These are phyloP conservation scores for Catharus fuscescens DNA, from an alignment of 2,113 vertebrate species.

Conservation along the genomic window DNA sequence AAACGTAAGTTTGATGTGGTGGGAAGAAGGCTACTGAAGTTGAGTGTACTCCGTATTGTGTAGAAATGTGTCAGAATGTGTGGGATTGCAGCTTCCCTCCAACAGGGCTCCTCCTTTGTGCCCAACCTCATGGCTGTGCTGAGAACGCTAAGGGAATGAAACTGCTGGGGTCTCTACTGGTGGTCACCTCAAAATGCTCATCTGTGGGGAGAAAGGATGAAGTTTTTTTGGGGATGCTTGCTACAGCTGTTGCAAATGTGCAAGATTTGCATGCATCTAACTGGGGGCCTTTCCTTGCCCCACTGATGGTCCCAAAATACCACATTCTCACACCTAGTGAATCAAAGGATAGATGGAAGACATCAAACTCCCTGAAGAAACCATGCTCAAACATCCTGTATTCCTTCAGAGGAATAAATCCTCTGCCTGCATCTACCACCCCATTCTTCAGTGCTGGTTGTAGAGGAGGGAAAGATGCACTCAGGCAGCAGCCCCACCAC, in stretches of 20 bases:
- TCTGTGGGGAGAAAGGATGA: not conserved
- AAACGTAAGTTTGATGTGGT: not conserved
- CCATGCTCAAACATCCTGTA: not conserved
- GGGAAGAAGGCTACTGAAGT: not conserved
- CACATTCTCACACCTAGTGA: constrained; percentile 14
- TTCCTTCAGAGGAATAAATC: constrained; percentile 18
- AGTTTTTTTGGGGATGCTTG: not conserved
- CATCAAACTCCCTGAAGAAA: not conserved
- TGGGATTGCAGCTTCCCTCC: not conserved
- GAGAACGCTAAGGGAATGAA: not conserved
- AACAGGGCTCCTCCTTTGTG: not conserved
- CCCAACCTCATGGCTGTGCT: not conserved
- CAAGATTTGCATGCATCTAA: not conserved
- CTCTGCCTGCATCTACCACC: not conserved
- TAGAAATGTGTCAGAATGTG: not conserved
- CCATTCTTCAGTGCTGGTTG: constrained; percentile 1
- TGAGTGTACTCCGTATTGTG: not conserved
- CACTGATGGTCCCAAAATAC: not conserved
- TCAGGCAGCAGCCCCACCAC: not conserved
- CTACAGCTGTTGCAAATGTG: not conserved
- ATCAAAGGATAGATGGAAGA: not conserved
- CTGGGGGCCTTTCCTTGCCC: not conserved
- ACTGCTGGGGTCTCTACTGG: not conserved
- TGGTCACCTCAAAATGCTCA: not conserved
- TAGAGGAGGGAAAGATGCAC: not conserved